Evolutionary conservation across 2,888 invertebrate species (phyloP), one percentile per base, ranked within the genome.

Genomic region (Dinocampus coccinellae): DNA sequence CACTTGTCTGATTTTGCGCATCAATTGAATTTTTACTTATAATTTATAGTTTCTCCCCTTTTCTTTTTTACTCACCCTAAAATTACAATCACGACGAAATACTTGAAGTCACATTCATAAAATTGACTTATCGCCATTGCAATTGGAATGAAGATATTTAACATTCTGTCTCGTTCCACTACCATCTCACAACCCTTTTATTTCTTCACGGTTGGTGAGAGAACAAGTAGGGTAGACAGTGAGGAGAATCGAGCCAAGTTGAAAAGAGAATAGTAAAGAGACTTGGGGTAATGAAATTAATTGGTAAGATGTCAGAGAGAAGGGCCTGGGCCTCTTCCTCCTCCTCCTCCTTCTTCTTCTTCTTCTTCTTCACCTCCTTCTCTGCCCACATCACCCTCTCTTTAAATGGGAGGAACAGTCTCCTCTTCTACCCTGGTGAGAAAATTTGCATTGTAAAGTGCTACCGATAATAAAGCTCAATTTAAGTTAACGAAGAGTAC

Each of bases 261-360:
- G 42, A 62, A 55, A 72, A 72, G 52, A 65, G 69, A 69, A 70
- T 70, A 47, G 63, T 47, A 29, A 69, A 47, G 47, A 47, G 58
- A 71, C 69, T 26, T 58, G 47, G 67, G 75, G 76, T 81, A 82
- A 81, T 82, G 79, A 82, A 82, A 82, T 82, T 82, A 82, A 82
- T 82, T 82, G 80, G 79, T 72, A 77, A 76, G 73, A 77, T 78
- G 79, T 79, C 75, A 74, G 34, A 62, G 73, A 68, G 62, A 77
- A 76, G 73, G 71, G 72, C 53, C 62, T 73, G n/a, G n/a, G n/a
- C n/a, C n/a, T n/a, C n/a, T n/a, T n/a, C n/a, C n/a, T n/a, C n/a
- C n/a, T n/a, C n/a, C n/a, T n/a, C n/a, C n/a, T n/a, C n/a, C n/a
- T n/a, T n/a, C n/a, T n/a, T n/a, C n/a, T n/a, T n/a, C n/a, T n/a